phyloP scores from a whole-genome alignment of 2,113 vertebrate genomes.

The Aramus guarauna region DNA sequence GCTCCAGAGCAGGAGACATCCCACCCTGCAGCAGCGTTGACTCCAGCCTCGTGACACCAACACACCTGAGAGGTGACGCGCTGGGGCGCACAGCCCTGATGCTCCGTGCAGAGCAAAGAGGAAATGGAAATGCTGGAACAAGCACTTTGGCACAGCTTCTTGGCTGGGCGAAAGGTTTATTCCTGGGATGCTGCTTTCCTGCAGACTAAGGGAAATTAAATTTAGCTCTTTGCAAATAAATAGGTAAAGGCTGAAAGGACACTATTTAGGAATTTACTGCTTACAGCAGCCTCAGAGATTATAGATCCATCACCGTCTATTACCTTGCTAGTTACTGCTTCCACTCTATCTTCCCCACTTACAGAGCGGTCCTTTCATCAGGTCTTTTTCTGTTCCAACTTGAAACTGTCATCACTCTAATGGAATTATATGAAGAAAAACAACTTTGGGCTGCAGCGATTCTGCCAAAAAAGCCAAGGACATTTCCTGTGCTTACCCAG shows the following conservation, averaged over 20 bases:
- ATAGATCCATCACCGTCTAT: constrained; percentile 66
- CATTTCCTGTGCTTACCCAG: neutral
- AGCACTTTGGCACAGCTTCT: constrained; percentile 55
- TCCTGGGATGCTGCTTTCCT: constrained; percentile 63
- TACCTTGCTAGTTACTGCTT: constrained; percentile 60
- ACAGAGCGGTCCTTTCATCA: constrained; percentile 45
- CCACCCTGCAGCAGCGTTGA: neutral
- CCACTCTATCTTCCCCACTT: constrained; percentile 44
- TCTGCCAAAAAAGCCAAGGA: constrained; percentile 55
- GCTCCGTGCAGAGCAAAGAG: neutral
- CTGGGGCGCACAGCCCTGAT: neutral
- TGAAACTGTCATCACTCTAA: constrained; percentile 63
- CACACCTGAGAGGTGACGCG: neutral
- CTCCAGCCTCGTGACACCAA: neutral
- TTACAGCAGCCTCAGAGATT: constrained; percentile 58
- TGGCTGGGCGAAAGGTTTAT: constrained; percentile 62
- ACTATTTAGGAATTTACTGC: constrained; percentile 67
- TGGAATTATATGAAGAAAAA: constrained; percentile 46
- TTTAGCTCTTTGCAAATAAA: constrained; percentile 73
- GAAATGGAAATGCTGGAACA: constrained; percentile 57
- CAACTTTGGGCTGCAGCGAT: neutral
- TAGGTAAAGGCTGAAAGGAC: constrained; percentile 69
- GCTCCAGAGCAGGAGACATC: neutral
- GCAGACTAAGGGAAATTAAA: constrained; percentile 69
- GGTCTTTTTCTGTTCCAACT: constrained; percentile 43